phyloP scores from a whole-genome alignment of 1,140 invertebrate species.

The Drusus annulatus region DNA sequence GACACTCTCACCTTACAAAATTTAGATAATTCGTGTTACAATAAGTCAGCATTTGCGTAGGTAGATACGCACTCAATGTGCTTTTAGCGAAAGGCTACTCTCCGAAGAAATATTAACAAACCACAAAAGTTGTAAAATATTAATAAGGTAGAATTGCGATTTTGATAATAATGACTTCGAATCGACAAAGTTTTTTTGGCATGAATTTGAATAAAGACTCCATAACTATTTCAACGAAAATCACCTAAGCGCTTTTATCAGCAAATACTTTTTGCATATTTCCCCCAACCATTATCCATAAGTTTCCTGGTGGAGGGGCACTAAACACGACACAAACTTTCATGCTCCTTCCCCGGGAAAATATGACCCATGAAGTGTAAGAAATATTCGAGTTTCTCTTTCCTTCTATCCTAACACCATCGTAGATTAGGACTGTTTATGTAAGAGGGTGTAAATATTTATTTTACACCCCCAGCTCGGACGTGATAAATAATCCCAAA shows the following conservation, averaged over 20 bases:
- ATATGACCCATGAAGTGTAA: slow-evolving; percentile 35
- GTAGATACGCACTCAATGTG: too few species aligned
- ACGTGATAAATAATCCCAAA: slow-evolving; percentile 51
- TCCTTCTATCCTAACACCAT: slow-evolving; percentile 53
- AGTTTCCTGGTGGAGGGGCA: not conserved
- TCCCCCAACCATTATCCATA: slow-evolving; percentile 10
- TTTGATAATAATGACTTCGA: not conserved
- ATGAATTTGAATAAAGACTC: not conserved
- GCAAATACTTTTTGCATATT: not conserved
- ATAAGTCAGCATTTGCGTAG: too few species aligned
- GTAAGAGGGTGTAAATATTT: slow-evolving; percentile 55
- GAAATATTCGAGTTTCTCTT: slow-evolving; percentile 37
- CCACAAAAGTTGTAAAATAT: not conserved
- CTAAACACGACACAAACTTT: slow-evolving; percentile 35
- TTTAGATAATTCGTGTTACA: too few species aligned
- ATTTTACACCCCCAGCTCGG: slow-evolving; percentile 44
- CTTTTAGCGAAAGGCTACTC: too few species aligned
- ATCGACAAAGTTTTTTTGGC: not conserved
- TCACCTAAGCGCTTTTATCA: not conserved
- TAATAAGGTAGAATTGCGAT: not conserved
- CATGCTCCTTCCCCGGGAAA: not conserved
- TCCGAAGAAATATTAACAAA: not conserved
- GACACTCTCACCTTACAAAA: too few species aligned
- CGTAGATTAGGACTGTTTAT: slow-evolving; percentile 57
- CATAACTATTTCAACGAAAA: not conserved